Evolutionary conservation across 37 sponge, comb jelly and placozoan species (phyloP).

Genomic region (Ephydatia muelleri): DNA sequence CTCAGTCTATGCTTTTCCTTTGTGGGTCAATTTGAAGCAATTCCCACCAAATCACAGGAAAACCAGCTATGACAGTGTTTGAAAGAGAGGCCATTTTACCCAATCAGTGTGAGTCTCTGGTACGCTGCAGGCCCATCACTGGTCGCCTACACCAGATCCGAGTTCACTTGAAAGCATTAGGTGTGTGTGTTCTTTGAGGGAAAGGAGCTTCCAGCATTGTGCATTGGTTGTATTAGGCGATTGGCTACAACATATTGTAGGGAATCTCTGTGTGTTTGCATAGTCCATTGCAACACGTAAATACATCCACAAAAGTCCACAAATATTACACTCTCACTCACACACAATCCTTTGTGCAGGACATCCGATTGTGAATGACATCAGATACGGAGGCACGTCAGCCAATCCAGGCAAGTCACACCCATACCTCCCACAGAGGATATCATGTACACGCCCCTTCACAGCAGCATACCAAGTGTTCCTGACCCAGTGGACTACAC

Average conservation of each 20-base stretch:
- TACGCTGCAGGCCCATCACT: conserved; percentile 45
- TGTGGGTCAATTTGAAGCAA: not conserved
- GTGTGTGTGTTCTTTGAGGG: too few relatives aligned
- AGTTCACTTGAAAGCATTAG: conserved; percentile 52
- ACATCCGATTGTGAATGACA: conserved; percentile 53
- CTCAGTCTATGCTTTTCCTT: not conserved
- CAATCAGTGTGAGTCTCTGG: conserved; percentile 33
- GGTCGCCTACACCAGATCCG: conserved; percentile 63
- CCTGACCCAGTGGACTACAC: conserved; percentile 12
- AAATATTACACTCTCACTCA: not conserved
- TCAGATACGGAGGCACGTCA: conserved; percentile 56
- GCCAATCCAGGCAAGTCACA: not conserved
- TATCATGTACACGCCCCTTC: not conserved
- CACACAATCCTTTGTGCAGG: conserved; percentile 17
- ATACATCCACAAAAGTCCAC: not conserved
- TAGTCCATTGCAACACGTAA: not conserved
- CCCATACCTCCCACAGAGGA: not conserved
- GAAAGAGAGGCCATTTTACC: conserved; percentile 30
- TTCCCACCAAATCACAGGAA: conserved; percentile 12
- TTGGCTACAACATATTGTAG: too few relatives aligned
- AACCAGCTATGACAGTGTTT: conserved; percentile 39
- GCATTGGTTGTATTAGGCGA: too few relatives aligned
- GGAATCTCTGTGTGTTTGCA: not conserved
- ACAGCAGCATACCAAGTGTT: not conserved
- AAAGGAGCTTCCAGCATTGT: too few relatives aligned